Evolutionary conservation across 2,888 invertebrate genomes (phyloP), one percentile per base, ranked within the genome.

Genomic region (Alviniconcha strummeri): DNA sequence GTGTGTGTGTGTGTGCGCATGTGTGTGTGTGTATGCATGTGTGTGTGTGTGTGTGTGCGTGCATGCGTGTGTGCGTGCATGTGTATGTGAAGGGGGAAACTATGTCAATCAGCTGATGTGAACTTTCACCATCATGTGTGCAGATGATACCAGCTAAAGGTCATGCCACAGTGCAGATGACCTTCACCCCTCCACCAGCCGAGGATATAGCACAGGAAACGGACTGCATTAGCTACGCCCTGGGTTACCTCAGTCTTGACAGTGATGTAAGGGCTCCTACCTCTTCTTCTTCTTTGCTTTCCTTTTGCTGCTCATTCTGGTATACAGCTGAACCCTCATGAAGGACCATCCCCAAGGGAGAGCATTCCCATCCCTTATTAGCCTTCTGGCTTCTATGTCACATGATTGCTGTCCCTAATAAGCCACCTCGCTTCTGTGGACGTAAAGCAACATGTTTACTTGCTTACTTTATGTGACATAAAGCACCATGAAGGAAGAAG

Each of bases 141-240:
- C 84, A 93, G 93, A 89, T 91, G 4, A 89, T 93, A n/a, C 92
- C 92, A 57, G 92, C 90, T 8, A 88, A 89, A 83, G 89, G 90
- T 56, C 87, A 88, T 83, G 88, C 88, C 19, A 85, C 64, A 54
- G 89, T 92, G 15, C 85, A 86, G 36, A 89, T 92, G 36, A 90
- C 86, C 69, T 92, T 93, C 86, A 91, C 90, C 13, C 92, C 93
- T 5, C 85, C 87, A 60, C 86, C 90, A 2, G 88, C 89, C 5
- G 86, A 86, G 60, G 89, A 89, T 9, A 91, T 91, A 3, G 82
- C 84, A 11, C 83, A 88, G 67, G 92, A 90, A 54, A 88, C 85
- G 64, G 90, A 91, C 72, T 92, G 90, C 85, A 54, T 83, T 55
- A 91, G 90, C 11, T 93, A 87, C 86, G 91, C 91, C 19, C 85